Evolutionary conservation across 2,113 vertebrate species (phyloP), one percentile per base, ranked within the genome.

Genomic region (Tursiops truncatus): DNA sequence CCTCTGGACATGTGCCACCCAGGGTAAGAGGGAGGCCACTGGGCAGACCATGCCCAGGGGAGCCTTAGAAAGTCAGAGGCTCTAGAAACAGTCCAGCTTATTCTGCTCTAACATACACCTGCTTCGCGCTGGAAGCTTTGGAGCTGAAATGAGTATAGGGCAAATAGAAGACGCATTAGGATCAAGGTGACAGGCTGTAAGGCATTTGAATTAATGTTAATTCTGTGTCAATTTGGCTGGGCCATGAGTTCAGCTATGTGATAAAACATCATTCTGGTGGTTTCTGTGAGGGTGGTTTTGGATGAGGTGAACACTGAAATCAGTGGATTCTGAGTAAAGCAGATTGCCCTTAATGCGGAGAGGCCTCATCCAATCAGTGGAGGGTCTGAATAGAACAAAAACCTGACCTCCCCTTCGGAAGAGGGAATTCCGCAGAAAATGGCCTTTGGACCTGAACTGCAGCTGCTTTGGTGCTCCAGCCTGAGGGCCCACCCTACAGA

Each of bases 31-130:
- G 1, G 3, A 58, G 62, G 79, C 58, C 5, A 2, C 25, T 8
- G 5, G 44, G 70, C 28, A 62, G 33, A 8, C 3, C 2, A 8
- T 0, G 6, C 11, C 58, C 38, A 3, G 23, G 14, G 44, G 10
- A 13, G 28, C n/a, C 88, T 71, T 56, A 67, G n/a, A 53, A 68
- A 83, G 58, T 20, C 76, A 1, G 47, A 18, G 63, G 2, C 36
- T 70, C 58, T n/a, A 20, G 70, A 26, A 86, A 26, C 12, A 8
- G 31, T 26, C 28, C 26, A 3, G 33, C 33, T 82, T 21, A 7
- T 74, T 44, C 50, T 50, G 11, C 44, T 50, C 25, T 26, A 8
- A 56, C 38, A 41, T 1, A 5, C 3, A 28, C 33, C 44, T 76
- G 50, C 44, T 67, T 31, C 6, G 0, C 20, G 85, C 26, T 15